Evolutionary conservation across 2,888 invertebrate species (phyloP).

Genomic region (Biston stratarius): DNA sequence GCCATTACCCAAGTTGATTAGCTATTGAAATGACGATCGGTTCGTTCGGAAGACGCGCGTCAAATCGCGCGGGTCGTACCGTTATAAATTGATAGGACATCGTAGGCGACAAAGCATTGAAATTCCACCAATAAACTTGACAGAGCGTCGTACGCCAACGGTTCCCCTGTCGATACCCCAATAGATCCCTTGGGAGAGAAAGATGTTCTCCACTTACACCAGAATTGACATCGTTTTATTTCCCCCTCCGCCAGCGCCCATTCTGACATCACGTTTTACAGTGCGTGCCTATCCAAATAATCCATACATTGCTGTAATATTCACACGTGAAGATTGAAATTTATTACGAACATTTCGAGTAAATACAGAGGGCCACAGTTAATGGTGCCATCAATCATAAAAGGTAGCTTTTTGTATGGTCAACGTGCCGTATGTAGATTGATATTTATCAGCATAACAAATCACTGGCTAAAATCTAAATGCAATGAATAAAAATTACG

Average conservation of each 20-base stretch:
- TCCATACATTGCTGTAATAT: constrained; percentile 32
- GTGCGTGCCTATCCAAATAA: constrained; percentile 51
- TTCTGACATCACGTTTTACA: constrained; percentile 54
- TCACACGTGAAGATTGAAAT: constrained; percentile 48
- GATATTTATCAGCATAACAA: constrained; percentile 59
- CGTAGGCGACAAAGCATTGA: constrained; percentile 71
- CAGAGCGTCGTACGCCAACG: constrained; percentile 62
- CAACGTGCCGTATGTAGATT: constrained; percentile 52
- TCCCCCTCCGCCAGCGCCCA: constrained; percentile 49
- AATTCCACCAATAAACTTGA: constrained; percentile 75
- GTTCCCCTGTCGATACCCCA: constrained; percentile 68
- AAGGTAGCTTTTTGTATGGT: constrained; percentile 57
- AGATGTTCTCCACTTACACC: constrained; percentile 72
- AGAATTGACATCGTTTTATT: constrained; percentile 70
- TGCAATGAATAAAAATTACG: constrained; percentile 47
- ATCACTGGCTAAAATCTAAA: constrained; percentile 49
- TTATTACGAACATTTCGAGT: constrained; percentile 54
- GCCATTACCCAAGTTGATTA: constrained; percentile 50
- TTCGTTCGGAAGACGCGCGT: constrained; percentile 21
- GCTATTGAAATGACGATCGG: constrained; percentile 51
- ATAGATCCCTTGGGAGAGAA: constrained; percentile 68
- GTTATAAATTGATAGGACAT: constrained; percentile 70
- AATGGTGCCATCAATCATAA: constrained; percentile 59
- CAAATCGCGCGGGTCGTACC: constrained; percentile 32
- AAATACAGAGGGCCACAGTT: constrained; percentile 48